Evolutionary conservation across 2,113 vertebrate species (phyloP).

Genomic region (Menidia beryllina): DNA sequence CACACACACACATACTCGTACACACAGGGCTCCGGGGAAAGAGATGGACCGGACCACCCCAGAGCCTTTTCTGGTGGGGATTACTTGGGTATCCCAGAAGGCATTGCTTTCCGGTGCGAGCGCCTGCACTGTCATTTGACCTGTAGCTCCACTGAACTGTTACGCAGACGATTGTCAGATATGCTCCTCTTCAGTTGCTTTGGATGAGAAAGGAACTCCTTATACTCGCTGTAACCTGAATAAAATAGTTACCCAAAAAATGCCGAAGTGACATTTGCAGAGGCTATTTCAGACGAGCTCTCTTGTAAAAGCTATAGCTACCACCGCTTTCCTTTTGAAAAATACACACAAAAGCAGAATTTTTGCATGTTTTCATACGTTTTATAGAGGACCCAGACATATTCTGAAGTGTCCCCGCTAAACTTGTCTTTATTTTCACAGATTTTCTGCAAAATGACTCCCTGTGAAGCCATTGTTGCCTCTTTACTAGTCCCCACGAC

Average conservation of each 20-base stretch:
- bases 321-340: neutral
- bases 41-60: conserved; percentile 83
- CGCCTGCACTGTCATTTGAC: conserved; percentile 74
- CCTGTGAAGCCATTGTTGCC: neutral
- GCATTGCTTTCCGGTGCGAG: conserved; percentile 51
- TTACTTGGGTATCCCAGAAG: conserved; percentile 76
- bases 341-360: no score
- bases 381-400: no score
- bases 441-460: neutral
- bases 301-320: neutral
- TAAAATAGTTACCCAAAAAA: neutral
- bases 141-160: conserved; percentile 61
- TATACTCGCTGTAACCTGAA: neutral
- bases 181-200: conserved; percentile 19
- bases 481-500: conserved; percentile 5
- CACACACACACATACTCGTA: conserved; percentile 33
- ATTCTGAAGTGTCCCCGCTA: no score
- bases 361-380: no score
- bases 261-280: neutral
- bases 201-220: conserved; percentile 1
- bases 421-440: neutral
- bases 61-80: conserved; percentile 67
- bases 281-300: neutral
- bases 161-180: conserved; percentile 34
- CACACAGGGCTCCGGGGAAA: conserved; percentile 41